Conservation (phyloP, 1,140 invertebrate species). For the Bathynomus jamesi region DNA sequence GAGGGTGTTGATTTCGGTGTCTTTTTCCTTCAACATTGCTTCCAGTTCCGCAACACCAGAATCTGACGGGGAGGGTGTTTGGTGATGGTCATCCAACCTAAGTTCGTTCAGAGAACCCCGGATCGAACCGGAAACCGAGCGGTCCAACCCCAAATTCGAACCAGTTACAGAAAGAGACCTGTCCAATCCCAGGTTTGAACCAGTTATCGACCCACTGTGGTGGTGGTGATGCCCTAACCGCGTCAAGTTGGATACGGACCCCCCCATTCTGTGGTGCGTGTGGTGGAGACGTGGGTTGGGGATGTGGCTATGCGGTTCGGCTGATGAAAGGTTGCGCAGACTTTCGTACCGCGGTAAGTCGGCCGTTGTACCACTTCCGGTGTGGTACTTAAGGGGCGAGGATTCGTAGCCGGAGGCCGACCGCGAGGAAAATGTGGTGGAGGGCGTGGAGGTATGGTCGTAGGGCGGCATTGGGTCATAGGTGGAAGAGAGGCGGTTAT, state of each 20-base stretch:
- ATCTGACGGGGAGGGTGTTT: conserved; percentile 71
- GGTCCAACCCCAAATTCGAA: conserved; percentile 25
- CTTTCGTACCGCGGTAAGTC: conserved; percentile 36
- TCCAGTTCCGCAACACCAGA: conserved; percentile 72
- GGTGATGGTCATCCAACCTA: conserved; percentile 39
- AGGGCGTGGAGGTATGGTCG: not conserved
- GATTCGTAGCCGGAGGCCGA: too few species aligned
- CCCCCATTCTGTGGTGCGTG: conserved; percentile 35
- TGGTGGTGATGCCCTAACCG: conserved; percentile 22
- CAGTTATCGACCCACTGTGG: conserved; percentile 37
- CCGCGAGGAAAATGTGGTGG: not conserved
- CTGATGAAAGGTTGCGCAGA: conserved; percentile 46
- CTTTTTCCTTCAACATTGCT: conserved; percentile 60
- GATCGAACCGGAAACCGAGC: conserved; percentile 21
- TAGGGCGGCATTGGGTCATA: conserved; percentile 13
- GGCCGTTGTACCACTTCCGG: conserved; percentile 1
- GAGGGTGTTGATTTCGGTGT: conserved; percentile 61
- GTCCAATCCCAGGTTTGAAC: conserved; percentile 39
- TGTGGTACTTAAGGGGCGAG: not conserved
- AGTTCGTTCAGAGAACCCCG: conserved; percentile 25
- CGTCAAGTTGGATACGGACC: conserved; percentile 32
- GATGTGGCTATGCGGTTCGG: not conserved
- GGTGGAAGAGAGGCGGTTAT: conserved; percentile 18
- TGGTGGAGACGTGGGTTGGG: conserved; percentile 6
- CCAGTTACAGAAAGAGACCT: conserved; percentile 25